Percentiles rank a stretch among this genome's conserved stretches.
These are phyloP conservation scores for Apteryx mantelli DNA, from an alignment of 2,113 vertebrate species.

Conservation along the genomic window DNA sequence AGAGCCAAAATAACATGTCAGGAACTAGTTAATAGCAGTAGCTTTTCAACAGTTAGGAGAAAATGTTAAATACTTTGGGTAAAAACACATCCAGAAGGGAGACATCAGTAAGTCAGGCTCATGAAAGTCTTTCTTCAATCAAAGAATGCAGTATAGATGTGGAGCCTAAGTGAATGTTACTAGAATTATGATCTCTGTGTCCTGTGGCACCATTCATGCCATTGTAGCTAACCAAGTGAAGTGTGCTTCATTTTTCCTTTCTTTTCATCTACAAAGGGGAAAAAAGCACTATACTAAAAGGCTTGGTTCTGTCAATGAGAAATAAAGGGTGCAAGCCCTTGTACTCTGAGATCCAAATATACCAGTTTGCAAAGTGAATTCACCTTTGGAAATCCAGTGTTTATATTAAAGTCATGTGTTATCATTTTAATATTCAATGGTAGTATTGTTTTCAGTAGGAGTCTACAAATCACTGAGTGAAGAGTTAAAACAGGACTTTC, in stretches of 20 bases:
- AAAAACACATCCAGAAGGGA: neutral
- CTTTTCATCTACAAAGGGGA: neutral
- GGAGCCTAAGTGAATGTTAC: neutral
- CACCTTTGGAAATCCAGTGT: slow-evolving; percentile 10
- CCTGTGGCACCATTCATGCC: slow-evolving; percentile 12
- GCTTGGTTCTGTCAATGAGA: neutral
- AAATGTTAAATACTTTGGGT: neutral
- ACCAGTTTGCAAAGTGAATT: neutral
- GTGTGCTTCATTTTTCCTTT: neutral
- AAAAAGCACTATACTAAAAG: neutral
- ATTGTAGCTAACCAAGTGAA: neutral
- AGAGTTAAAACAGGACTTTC: neutral
- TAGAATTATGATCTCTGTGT: neutral
- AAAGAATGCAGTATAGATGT: neutral
- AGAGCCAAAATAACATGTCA: neutral
- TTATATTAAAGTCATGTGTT: neutral
- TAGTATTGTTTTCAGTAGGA: neutral
- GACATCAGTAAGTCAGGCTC: neutral
- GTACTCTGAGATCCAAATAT: neutral
- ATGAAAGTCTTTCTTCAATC: slow-evolving; percentile 1
- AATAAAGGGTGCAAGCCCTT: neutral
- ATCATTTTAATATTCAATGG: neutral
- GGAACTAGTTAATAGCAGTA: neutral
- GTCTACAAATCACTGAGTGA: neutral
- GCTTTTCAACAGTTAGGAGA: neutral